Evolutionary conservation across 2,888 invertebrate genomes (phyloP).

Genomic region (Lucinisca nassula): DNA sequence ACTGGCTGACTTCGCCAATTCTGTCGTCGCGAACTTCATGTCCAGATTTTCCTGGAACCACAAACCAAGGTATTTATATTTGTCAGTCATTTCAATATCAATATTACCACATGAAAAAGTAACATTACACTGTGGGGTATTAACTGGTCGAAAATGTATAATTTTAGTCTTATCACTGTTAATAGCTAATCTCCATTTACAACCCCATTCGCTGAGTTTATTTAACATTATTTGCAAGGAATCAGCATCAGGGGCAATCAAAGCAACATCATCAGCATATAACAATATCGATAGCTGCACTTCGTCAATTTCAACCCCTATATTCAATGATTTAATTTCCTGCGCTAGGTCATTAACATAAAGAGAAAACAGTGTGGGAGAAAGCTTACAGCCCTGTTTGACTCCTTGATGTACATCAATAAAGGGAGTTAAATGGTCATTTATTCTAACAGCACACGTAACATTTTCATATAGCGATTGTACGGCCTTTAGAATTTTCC

Average conservation of each 20-base stretch:
- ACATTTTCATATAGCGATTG: neutral
- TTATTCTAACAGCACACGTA: neutral
- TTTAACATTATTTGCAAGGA: neutral
- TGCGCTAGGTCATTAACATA: conserved; percentile 1
- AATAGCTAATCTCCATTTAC: neutral
- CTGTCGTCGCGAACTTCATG: neutral
- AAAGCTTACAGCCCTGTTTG: conserved; percentile 8
- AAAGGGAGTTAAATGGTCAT: neutral
- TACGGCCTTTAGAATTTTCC: neutral
- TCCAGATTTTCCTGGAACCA: conserved; percentile 38
- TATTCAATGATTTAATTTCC: neutral
- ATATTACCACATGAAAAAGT: neutral
- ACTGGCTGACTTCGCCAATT: conserved; percentile 14
- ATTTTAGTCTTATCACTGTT: neutral
- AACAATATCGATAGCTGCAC: neutral
- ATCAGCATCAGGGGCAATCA: conserved; percentile 1
- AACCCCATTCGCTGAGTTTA: neutral
- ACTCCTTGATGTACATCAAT: neutral
- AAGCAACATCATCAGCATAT: neutral
- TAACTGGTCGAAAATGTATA: too few species aligned
- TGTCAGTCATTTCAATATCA: neutral
- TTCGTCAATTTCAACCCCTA: neutral
- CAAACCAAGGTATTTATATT: conserved; percentile 11
- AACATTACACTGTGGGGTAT: too few species aligned
- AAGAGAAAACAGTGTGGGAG: neutral